Base-by-base conservation (phyloP, 1,140 invertebrate species). In the Heliconius eleuchia region DNA sequence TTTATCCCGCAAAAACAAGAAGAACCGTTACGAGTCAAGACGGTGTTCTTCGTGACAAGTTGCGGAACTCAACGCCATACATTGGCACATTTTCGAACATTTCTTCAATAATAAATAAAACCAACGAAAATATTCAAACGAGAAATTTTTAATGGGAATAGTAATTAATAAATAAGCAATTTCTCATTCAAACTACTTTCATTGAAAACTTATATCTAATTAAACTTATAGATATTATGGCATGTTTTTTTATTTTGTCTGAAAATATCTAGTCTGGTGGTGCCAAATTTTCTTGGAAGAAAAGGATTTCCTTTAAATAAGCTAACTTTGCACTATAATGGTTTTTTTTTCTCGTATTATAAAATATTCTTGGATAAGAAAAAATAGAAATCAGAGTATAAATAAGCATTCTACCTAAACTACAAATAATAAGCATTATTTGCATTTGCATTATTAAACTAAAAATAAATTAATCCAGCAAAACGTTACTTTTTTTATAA, bases 131-230 rank as follows among this genome's bases (percentile, higher is more conserved):
- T 88, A 82, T 93, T 92, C 91, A 92, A 94, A 94, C 84, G 86
- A 91, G 91, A 92, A 92, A 94, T 66, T 23, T 4, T 66, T 30
- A 5, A 16, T 66, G 60, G 16, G 11, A 27, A 66, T 93, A 90
- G 71, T 42, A 16, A 73, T 84, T 76, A 80, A 83, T 80, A 79
- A 79, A 74, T 80, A 66, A 87, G 78, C 82, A 89, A 92, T 93
- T 92, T 92, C 90, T 87, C 84, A 88, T 92, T 94, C 91, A 93
- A 94, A 92, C 88, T 79, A 90, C 88, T 90, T 91, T 93, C 92
- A 89, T 82, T 80, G 39, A n/a, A 70, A 77, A 75, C 85, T 86
- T 91, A 89, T 77, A 85, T 75, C 85, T 88, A 91, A 83, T 81
- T 82, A 81, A 57, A 76, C 91, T 92, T 93, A 94, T 70, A 90